Conservation (phyloP, 2,113 vertebrate species). For the Zosterops lateralis region DNA sequence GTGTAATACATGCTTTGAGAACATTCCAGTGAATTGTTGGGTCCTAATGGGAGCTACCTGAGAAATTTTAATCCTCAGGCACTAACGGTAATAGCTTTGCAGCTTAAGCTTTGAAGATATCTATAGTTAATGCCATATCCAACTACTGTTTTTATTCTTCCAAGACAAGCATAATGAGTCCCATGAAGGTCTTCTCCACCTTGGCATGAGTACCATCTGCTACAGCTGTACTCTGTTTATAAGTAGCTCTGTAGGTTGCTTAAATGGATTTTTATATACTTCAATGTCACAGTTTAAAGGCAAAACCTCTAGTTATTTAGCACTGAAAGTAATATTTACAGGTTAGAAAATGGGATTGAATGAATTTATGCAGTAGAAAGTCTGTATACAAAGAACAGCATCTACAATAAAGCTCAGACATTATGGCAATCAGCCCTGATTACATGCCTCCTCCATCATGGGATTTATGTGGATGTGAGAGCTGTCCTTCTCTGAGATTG, state of each 20-base stretch:
- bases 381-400: neutral
- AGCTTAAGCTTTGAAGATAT: neutral
- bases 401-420: neutral
- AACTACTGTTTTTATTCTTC: neutral
- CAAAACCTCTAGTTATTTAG: neutral
- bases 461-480: neutral
- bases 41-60: neutral
- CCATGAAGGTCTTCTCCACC: neutral
- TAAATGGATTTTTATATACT: neutral
- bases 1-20: neutral
- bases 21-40: neutral
- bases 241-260: neutral
- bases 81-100: neutral
- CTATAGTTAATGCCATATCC: neutral
- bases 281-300: neutral
- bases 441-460: neutral
- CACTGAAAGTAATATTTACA: neutral
- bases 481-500: neutral
- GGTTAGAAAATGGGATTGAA: neutral
- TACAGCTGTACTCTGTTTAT: neutral
- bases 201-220: neutral
- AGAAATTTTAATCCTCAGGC: neutral
- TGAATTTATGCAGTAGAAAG: neutral
- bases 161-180: neutral
- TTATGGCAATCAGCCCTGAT: neutral